Percentiles rank a stretch among this genome's conserved stretches.
phyloP scores from a whole-genome alignment of 2,797 vertebrate species.

The Mormyrus proboscirostris region DNA sequence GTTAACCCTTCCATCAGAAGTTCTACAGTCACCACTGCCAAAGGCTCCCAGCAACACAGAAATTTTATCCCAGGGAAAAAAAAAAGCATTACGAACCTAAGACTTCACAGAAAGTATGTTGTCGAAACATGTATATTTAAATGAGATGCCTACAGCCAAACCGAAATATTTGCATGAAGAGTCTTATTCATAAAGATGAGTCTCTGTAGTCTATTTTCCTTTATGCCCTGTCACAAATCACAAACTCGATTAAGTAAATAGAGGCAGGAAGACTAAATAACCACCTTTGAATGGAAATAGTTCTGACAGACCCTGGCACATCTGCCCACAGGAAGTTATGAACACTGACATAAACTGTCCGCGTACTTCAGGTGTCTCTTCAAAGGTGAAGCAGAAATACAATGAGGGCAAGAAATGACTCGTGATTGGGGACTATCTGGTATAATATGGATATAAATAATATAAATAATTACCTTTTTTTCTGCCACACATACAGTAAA shows the following conservation, averaged over 20 bases:
- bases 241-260: constrained; percentile 7
- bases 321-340: background rate
- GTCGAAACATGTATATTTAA: constrained; percentile 6
- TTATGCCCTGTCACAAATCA: background rate
- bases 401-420: background rate
- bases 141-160: constrained; percentile 8
- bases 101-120: background rate
- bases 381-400: background rate
- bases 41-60: background rate
- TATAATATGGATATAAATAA: background rate
- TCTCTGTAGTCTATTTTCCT: background rate
- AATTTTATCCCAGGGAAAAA: background rate
- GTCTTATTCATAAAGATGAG: constrained; percentile 15
- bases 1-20: background rate
- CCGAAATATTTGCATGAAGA: constrained; percentile 14
- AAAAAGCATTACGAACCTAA: background rate
- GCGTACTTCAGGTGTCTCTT: background rate
- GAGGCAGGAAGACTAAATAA: constrained; percentile 7
- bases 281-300: background rate
- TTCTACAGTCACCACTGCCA: background rate
- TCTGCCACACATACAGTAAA: background rate
- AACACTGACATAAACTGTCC: background rate
- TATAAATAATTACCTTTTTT: background rate
- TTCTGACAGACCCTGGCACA: background rate
- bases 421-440: background rate